Conservation (phyloP, 2,113 vertebrate species). For the Esox niger region DNA sequence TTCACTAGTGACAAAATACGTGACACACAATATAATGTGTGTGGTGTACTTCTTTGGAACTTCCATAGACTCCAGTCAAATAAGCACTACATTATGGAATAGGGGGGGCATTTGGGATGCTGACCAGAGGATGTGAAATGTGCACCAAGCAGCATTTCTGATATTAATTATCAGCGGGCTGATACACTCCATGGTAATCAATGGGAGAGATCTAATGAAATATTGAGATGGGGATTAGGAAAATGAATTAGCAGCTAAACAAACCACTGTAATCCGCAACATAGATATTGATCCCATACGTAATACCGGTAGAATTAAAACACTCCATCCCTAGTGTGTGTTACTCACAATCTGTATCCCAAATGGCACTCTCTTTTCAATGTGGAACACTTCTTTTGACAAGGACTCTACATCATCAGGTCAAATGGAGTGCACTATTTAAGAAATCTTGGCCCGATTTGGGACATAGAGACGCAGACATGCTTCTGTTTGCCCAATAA, state of each 20-base stretch:
- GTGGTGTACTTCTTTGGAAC: too few relatives aligned
- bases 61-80: too few relatives aligned
- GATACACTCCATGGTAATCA: slow-evolving; percentile 56
- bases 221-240: background rate
- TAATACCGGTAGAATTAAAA: background rate
- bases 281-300: background rate
- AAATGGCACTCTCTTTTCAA: background rate
- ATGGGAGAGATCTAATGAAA: slow-evolving; percentile 32
- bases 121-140: slow-evolving; percentile 48
- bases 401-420: too few relatives aligned
- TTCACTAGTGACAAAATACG: too few relatives aligned
- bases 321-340: background rate
- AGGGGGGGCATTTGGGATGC: too few relatives aligned
- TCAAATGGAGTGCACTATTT: too few relatives aligned
- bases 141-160: slow-evolving; percentile 60
- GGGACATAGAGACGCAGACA: background rate
- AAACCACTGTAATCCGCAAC: background rate
- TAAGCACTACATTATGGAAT: too few relatives aligned
- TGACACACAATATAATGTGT: too few relatives aligned
- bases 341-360: background rate
- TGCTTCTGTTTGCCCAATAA: background rate
- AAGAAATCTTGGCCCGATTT: too few relatives aligned
- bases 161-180: slow-evolving; percentile 51
- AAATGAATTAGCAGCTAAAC: background rate
- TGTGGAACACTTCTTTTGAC: too few relatives aligned